Conservation (phyloP, 2,797 vertebrate species). For the Hipposideros larvatus region DNA sequence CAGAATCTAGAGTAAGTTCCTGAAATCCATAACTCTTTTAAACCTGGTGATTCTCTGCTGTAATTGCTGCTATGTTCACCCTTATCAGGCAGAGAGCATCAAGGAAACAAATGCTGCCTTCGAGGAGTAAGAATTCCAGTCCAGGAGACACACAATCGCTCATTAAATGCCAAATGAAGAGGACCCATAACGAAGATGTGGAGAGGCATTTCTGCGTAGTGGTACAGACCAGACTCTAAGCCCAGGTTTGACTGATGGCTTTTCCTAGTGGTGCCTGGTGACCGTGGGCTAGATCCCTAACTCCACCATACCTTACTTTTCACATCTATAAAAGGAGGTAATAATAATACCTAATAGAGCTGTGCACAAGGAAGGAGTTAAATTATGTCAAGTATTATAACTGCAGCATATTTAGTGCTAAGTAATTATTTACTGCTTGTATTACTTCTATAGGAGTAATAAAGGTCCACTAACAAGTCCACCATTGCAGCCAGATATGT, state of each 20-base stretch:
- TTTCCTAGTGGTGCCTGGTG: not conserved
- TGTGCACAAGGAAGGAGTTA: not conserved
- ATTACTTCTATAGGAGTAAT: not conserved
- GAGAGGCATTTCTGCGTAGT: not conserved
- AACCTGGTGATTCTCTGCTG: conserved; percentile 22
- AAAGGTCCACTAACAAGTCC: not conserved
- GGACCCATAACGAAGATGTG: not conserved
- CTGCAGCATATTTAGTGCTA: not conserved
- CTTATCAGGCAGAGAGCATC: not conserved
- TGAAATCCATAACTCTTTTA: conserved; percentile 40
- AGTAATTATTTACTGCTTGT: not conserved
- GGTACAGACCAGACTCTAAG: not conserved
- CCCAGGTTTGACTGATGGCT: not conserved
- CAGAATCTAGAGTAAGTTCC: not conserved
- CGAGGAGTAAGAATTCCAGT: conserved; percentile 20
- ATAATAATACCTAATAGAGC: not conserved
- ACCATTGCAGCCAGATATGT: not conserved
- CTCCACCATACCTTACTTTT: not conserved
- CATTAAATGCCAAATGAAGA: not conserved
- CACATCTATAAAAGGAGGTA: not conserved
- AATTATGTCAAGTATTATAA: not conserved
- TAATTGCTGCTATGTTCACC: not conserved
- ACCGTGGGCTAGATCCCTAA: not conserved
- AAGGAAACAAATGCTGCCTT: not conserved
- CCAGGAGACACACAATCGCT: not conserved